Evolutionary conservation across 2,888 invertebrate species (phyloP).

Genomic region (Caenorhabditis virilis): DNA sequence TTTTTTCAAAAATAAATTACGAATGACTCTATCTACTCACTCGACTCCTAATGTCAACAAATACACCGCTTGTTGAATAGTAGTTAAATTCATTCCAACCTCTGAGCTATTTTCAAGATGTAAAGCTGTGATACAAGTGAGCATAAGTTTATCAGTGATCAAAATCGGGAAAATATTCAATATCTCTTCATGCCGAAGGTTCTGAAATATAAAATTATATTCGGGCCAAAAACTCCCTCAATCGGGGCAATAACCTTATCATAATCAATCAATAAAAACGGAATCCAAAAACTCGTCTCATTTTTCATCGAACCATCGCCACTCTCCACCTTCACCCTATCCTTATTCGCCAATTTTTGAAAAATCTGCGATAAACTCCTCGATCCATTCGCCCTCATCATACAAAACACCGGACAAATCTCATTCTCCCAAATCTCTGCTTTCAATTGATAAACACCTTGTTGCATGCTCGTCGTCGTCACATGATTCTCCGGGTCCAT

Average conservation of each 20-base stretch:
- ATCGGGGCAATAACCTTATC: too few species aligned
- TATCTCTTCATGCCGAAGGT: slow-evolving; percentile 16
- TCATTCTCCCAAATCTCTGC: slow-evolving; percentile 40
- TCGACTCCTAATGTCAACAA: slow-evolving; percentile 46
- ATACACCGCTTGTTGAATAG: slow-evolving; percentile 56
- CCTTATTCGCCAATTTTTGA: slow-evolving; percentile 9
- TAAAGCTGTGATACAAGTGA: slow-evolving; percentile 9
- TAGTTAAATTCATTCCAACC: slow-evolving; percentile 26
- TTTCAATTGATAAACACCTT: slow-evolving; percentile 48
- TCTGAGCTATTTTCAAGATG: not conserved
- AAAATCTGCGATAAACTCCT: slow-evolving; percentile 16
- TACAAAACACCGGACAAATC: slow-evolving; percentile 52
- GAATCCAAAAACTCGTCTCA: slow-evolving; percentile 32
- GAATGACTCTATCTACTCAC: slow-evolving; percentile 8
- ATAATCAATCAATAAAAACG: slow-evolving; percentile 35
- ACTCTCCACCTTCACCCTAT: not conserved
- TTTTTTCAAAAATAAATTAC: not conserved
- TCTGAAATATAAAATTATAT: not conserved
- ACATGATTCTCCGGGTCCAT: slow-evolving; percentile 27
- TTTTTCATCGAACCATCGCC: slow-evolving; percentile 1
- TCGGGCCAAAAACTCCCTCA: too few species aligned
- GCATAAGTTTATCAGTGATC: slow-evolving; percentile 21
- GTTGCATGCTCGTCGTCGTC: slow-evolving; percentile 16
- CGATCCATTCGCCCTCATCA: slow-evolving; percentile 41
- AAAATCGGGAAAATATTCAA: slow-evolving; percentile 22